These are phyloP conservation scores for Hydractinia symbiolongicarpus DNA, from an alignment of 30 jellyfish, hydroid and myxozoan species.

Conservation along the genomic window DNA sequence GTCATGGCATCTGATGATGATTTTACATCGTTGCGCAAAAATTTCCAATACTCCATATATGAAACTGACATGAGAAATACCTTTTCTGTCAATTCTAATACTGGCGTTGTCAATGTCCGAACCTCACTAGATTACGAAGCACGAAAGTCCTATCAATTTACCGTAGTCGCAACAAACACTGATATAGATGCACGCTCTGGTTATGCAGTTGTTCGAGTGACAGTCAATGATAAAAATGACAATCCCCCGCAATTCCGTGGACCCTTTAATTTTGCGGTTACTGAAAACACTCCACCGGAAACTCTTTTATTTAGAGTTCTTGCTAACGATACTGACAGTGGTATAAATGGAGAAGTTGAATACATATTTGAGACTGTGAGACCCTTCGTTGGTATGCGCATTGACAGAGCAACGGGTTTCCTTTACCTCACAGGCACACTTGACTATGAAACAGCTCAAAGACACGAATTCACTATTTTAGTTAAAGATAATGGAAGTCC, in stretches of 20 bases:
- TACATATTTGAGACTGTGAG: not conserved
- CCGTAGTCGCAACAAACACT: constrained; percentile 1
- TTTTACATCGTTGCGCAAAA: not conserved
- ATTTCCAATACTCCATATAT: not conserved
- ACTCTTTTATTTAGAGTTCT: constrained; percentile 23
- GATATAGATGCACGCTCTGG: not conserved
- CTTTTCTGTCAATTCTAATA: constrained; percentile 29
- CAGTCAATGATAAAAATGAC: constrained; percentile 77
- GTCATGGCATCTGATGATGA: constrained; percentile 27
- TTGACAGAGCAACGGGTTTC: constrained; percentile 39
- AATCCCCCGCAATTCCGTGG: constrained; percentile 60
- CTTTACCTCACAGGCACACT: constrained; percentile 40
- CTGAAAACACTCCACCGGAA: constrained; percentile 34
- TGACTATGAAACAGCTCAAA: constrained; percentile 55
- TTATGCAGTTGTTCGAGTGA: constrained; percentile 51
- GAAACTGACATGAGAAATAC: constrained; percentile 9
- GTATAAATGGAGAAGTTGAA: constrained; percentile 27
- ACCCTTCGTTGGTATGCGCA: constrained; percentile 14
- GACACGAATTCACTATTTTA: constrained; percentile 19
- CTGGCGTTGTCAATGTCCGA: constrained; percentile 51
- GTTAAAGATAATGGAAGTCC: constrained; percentile 61
- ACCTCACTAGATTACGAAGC: constrained; percentile 56
- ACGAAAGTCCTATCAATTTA: not conserved
- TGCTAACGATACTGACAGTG: constrained; percentile 52
- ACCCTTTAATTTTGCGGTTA: not conserved